phyloP scores from a whole-genome alignment of 2,113 vertebrate species.

The Rhineura floridana region DNA sequence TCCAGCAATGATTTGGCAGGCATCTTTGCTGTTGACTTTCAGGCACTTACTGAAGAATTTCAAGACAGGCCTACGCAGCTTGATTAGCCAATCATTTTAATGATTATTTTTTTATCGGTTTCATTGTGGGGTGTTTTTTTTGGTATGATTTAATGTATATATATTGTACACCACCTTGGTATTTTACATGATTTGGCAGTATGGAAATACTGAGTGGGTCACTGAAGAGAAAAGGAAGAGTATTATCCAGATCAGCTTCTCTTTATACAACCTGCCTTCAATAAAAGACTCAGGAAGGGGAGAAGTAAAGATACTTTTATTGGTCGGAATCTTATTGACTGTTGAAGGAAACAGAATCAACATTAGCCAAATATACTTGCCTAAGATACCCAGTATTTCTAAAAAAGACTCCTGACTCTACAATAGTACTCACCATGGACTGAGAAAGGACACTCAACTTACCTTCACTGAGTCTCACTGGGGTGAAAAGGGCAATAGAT shows the following conservation, averaged over 20 bases:
- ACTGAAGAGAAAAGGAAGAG: background rate
- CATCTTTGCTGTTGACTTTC: too few species aligned
- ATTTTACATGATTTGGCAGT: too few species aligned
- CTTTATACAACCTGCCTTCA: background rate
- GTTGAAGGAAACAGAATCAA: background rate
- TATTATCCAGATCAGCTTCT: background rate
- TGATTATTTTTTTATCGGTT: too few species aligned
- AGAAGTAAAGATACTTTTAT: background rate
- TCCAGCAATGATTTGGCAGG: background rate
- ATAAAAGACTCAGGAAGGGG: background rate
- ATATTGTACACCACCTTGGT: too few species aligned
- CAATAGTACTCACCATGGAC: background rate
- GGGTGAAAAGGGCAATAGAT: constrained; percentile 16
- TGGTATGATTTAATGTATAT: too few species aligned
- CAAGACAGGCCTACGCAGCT: too few species aligned
- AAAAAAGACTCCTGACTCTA: background rate
- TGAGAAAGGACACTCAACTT: constrained; percentile 11
- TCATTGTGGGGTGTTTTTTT: too few species aligned
- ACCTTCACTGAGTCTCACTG: background rate
- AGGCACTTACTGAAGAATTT: too few species aligned
- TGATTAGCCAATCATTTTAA: too few species aligned
- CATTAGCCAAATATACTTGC: background rate
- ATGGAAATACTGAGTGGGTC: background rate
- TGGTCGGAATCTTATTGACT: background rate
- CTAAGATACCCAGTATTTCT: constrained; percentile 15